Base-by-base conservation (phyloP, 2,797 vertebrate species). In the Chelon labrosus region DNA sequence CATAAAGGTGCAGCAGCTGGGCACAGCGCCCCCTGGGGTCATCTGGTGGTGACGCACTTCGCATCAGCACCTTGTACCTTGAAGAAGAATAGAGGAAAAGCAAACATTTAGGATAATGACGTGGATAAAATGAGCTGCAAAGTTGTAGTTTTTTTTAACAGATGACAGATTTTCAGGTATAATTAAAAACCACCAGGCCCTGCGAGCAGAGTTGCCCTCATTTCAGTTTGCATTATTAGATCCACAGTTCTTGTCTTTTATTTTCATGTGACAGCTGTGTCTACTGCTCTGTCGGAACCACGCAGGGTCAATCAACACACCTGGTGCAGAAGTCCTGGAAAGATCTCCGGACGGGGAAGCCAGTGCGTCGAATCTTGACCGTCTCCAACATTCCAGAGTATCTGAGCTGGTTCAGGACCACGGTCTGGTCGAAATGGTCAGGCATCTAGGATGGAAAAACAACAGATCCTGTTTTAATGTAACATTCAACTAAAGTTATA, bases 371-470 rank as follows among this genome's bases (percentile, higher is more conserved):
- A 54, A 99, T 99, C 89, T 96, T 94, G 44, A 99, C 98, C 0
- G 97, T 99, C 91, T 99, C 97, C 92, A 99, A 49, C 97, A 99
- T 99, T 67, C 98, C 98, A 0, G 98, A 99, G 84, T 99, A 99
- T 20, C 95, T 92, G 90, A 99, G 94, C 93, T 99, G 98, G 93
- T 98, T 98, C 65, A 98, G 95, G 72, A 99, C 98, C 64, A 99
- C 92, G 0, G 95, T 94, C 93, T 97, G 96, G 92, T 99, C 97
- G 88, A 99, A 99, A 75, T 96, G 96, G 85, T 97, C 96, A 31
- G 97, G 97, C 96, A 97, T 97, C 98, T 99, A 56, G 2, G 59
- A 8, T 22, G 4, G 17, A 38, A 13, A n/a, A 22, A 39, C 2
- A 13, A 3, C 20, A 59, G n/a, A 11, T 3, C 25, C 16, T n/a